phyloP scores from a whole-genome alignment of 2,113 vertebrate species.

The Hemichromis elongatus region DNA sequence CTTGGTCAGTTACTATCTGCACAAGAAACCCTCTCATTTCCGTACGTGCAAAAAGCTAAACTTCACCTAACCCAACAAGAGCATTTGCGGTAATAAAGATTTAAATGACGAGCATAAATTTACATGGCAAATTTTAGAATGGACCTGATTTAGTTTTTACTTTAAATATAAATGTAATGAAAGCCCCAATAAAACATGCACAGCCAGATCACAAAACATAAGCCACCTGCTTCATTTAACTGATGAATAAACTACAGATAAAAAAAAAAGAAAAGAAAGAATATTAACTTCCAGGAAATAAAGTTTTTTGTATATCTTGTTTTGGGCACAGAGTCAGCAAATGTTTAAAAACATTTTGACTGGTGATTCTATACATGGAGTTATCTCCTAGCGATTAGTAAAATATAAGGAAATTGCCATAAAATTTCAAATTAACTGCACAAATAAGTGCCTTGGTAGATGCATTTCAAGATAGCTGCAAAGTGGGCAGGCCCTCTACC shows the following conservation, averaged over 20 bases:
- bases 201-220: neutral
- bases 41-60: neutral
- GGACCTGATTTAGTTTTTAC: neutral
- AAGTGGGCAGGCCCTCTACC: neutral
- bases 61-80: neutral
- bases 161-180: neutral
- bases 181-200: neutral
- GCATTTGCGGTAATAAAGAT: neutral
- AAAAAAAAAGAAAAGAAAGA: neutral
- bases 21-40: neutral
- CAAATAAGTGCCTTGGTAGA: neutral
- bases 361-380: neutral
- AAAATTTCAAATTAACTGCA: neutral
- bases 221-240: neutral
- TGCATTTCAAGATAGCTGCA: neutral
- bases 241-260: neutral
- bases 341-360: neutral
- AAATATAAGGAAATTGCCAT: neutral
- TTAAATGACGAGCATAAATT: neutral
- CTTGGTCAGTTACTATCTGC: neutral
- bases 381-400: neutral
- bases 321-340: neutral
- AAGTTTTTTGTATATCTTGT: neutral
- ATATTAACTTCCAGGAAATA: rapidly evolving
- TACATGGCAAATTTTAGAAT: neutral